Base-by-base conservation (phyloP, 2,113 vertebrate genomes). In the Oryzias celebensis region DNA sequence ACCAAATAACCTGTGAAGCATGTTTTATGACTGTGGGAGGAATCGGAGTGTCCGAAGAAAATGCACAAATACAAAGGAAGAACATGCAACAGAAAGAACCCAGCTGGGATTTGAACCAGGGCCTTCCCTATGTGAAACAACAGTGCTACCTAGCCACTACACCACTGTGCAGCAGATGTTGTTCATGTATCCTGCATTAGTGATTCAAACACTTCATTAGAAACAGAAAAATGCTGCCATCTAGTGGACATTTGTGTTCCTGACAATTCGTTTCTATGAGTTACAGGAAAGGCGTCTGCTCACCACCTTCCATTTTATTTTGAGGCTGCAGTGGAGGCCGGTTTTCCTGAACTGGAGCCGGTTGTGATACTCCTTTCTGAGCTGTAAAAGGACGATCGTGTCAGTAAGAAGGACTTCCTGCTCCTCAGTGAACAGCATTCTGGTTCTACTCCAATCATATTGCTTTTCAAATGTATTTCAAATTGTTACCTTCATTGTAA, bases 401-500 rank as follows among this genome's bases (percentile, higher is more conserved):
- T 8, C 51, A 49, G 17, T 44, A 58, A 7, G 5, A 59, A 55
- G 43, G 42, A 10, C 7, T 18, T 20, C 41, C 24, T 1, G 20
- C 12, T 18, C n/a, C 20, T 48, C n/a, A 18, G n/a, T 18, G 16
- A 12, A 12, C 26, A 7, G 12, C 42, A 64, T 43, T 53, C 49
- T n/a, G 46, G 20, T 23, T 22, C 28, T 24, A 46, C 5, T 15
- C 41, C 24, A 31, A 1, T 46, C 24, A 14, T 4, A 26, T 17
- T 53, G 44, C 10, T 22, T n/a, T 14, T 49, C 2, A 23, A 17
- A 18, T 14, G 20, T 17, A 31, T 26, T 50, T 43, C 17, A n/a
- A 63, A 46, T 42, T 20, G 62, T 85, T 90, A 96, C 96, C 95
- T 82, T 98, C 96, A 20, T 85, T 91, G 70, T 94, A 96, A 0